Evolutionary conservation across 1,140 invertebrate species (phyloP), one percentile per base, ranked within the genome.

Genomic region (Sycophaga agraensis): DNA sequence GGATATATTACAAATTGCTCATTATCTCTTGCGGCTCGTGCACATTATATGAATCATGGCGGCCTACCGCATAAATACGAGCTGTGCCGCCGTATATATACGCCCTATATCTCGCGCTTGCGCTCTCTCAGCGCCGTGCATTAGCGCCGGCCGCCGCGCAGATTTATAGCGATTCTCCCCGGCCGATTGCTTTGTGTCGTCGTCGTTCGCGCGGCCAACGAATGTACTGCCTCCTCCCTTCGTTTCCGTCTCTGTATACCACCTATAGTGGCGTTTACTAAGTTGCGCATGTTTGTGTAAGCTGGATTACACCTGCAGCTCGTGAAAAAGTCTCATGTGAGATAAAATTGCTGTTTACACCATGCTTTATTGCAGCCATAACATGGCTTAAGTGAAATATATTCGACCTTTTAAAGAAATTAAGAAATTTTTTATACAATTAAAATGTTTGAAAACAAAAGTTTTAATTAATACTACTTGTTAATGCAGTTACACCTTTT

Each of bases 91-190:
- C 70, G 66, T 72, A 75, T 43, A 17, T 21, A 43, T 19, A 43
- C n/a, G 19, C 9, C 4, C 35, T n/a, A 2, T 12, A 24, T 17
- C 28, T 31, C 43, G 31, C 35, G 75, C 22, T 78, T 77, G 75
- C 72, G 73, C 76, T 73, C 69, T 64, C 66, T 59, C 63, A 51
- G 68, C 65, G 68, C 67, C 70, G 71, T 70, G 72, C 71, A 78
- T 76, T 76, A 75, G 71, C 71, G 70, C 63, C 70, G 67, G 26
- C n/a, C 39, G 37, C n/a, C 8, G 31, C 21, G 11, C 35, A 49
- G 72, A 79, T 80, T 80, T 80, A 80, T 80, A 75, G 73, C 76
- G 74, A 78, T 78, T 77, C 73, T 78, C 70, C 64, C 70, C 68
- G 62, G 42, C 68, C 67, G 75, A 77, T 79, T 78, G 75, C 74